A percentile compares a stretch with the other conserved stretches of the same genome.
Evolutionary conservation across 1,140 invertebrate species (phyloP).

Genomic region (Augochlora pura): DNA sequence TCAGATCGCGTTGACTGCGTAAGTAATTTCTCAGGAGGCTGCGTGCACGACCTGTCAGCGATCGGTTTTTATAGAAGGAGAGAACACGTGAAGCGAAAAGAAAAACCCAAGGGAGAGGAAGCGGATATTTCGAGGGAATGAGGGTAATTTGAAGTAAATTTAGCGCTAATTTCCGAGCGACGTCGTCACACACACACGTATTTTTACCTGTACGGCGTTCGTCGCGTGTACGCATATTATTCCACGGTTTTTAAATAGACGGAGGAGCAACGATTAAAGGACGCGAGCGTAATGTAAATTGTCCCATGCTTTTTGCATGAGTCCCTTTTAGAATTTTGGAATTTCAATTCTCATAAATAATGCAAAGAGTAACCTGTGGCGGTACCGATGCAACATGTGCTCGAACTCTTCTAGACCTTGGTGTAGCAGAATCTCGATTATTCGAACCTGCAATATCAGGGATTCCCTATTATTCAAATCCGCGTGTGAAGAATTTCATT

Average conservation of each 20-base stretch:
- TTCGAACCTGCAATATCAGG: background rate
- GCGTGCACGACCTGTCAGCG: background rate
- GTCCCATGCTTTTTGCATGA: constrained; percentile 3
- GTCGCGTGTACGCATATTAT: background rate
- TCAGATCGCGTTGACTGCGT: background rate
- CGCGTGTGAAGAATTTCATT: background rate
- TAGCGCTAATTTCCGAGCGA: background rate
- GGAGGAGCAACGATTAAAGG: background rate
- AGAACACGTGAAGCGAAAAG: background rate
- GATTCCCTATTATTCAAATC: background rate
- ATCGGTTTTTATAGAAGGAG: background rate
- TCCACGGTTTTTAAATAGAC: background rate
- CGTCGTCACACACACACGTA: background rate
- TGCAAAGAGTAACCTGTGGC: background rate
- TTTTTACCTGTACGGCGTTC: background rate
- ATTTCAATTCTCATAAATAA: constrained; percentile 19
- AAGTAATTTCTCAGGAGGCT: background rate
- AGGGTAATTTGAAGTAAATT: background rate
- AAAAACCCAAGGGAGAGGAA: background rate
- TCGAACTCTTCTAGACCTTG: background rate
- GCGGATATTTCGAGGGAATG: background rate
- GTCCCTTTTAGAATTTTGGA: background rate
- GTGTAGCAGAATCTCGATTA: background rate
- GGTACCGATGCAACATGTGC: background rate
- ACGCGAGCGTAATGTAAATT: background rate